phyloP scores from a whole-genome alignment of 2,113 vertebrate species.

The Hippocampus abdominalis region DNA sequence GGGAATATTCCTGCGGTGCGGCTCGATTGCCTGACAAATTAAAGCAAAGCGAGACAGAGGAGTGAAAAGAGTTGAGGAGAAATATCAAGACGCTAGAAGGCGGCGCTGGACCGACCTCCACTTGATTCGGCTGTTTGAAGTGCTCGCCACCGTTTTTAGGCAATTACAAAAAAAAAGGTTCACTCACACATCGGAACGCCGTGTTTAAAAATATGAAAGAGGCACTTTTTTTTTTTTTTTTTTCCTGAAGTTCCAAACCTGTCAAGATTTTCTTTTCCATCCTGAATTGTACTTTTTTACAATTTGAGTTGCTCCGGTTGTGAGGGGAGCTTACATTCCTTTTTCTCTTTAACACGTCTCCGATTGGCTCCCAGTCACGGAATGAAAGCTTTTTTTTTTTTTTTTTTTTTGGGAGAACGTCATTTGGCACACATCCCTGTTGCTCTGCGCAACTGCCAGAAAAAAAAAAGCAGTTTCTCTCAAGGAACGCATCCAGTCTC shows the following conservation, averaged over 20 bases:
- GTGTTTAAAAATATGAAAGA: constrained; percentile 11
- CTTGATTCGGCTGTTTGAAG: background rate
- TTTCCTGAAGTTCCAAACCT: constrained; percentile 20
- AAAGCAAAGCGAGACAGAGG: background rate
- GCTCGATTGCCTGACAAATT: constrained; percentile 25
- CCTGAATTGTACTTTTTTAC: constrained; percentile 10
- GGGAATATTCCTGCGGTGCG: constrained; percentile 31
- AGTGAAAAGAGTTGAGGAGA: background rate
- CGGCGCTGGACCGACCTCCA: background rate
- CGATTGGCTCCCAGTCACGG: constrained; percentile 52
- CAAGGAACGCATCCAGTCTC: constrained; percentile 23
- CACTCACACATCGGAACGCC: constrained; percentile 11
- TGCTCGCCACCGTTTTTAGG: constrained; percentile 17
- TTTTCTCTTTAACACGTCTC: constrained; percentile 42
- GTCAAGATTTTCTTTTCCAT: constrained; percentile 33
- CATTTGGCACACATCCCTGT: constrained; percentile 58
- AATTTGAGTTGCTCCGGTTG: constrained; percentile 19
- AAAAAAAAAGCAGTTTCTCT: constrained; percentile 35
- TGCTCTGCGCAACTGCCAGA: constrained; percentile 42
- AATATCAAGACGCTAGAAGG: background rate
- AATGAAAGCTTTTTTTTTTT: constrained; percentile 58
- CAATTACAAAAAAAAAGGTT: constrained; percentile 12
- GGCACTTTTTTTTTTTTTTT: constrained; percentile 54
- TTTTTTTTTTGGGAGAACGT: constrained; percentile 49
- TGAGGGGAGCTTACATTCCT: constrained; percentile 10